Evolutionary conservation across 2,888 invertebrate genomes (phyloP).

Genomic region (Pterostichus niger): DNA sequence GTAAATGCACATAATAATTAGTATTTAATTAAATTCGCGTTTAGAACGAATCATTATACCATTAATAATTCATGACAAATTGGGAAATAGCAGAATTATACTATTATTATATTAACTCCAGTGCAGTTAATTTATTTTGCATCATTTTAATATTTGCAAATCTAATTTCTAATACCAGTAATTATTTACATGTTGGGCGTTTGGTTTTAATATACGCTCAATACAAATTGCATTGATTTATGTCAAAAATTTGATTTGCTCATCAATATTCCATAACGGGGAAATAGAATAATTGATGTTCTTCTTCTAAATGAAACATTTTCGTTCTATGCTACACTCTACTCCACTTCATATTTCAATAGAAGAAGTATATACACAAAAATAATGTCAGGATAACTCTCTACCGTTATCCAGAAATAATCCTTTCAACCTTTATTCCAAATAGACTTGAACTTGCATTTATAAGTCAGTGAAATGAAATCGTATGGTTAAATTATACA

Average conservation of each 20-base stretch:
- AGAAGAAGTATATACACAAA: too few species aligned
- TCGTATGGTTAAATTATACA: too few species aligned
- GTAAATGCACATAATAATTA: slow-evolving; percentile 28
- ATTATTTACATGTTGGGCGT: slow-evolving; percentile 6
- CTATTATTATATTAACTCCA: slow-evolving; percentile 58
- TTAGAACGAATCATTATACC: slow-evolving; percentile 58
- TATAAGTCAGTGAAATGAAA: too few species aligned
- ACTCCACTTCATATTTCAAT: not conserved
- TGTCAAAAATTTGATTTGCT: slow-evolving; percentile 45
- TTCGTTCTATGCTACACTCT: not conserved
- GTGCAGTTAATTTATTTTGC: slow-evolving; percentile 56
- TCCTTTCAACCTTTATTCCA: too few species aligned
- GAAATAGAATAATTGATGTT: not conserved
- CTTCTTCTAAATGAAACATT: slow-evolving; percentile 15
- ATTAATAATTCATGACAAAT: slow-evolving; percentile 61
- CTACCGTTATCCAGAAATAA: too few species aligned
- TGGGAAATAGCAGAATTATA: slow-evolving; percentile 57
- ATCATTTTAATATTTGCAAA: slow-evolving; percentile 50
- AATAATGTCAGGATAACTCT: too few species aligned
- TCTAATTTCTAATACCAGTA: slow-evolving; percentile 48
- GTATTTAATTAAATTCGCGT: slow-evolving; percentile 55
- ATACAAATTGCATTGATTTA: slow-evolving; percentile 34
- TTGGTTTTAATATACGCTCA: slow-evolving; percentile 36
- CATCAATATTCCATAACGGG: not conserved
- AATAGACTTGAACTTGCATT: too few species aligned